A percentile compares a stretch with the other conserved stretches of the same genome.
Conservation (phyloP, 2,797 vertebrate genomes). For the Morelia viridis region DNA sequence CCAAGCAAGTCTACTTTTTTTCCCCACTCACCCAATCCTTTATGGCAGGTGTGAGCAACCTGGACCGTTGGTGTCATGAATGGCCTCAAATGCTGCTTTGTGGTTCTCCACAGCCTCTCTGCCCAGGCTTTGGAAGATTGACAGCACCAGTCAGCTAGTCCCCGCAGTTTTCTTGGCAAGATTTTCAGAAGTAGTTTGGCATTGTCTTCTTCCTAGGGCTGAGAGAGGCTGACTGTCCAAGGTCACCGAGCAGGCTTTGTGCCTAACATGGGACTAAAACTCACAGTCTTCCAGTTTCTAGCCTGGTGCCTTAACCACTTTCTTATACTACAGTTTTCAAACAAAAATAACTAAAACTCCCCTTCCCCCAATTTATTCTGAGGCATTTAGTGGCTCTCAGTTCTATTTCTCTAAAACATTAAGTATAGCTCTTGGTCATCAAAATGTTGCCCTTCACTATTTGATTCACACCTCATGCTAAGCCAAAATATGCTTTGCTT, state of each 20-base stretch:
- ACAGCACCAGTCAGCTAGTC: neutral
- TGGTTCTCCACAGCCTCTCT: neutral
- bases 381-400: neutral
- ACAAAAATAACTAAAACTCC: neutral
- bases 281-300: neutral
- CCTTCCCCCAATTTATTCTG: neutral
- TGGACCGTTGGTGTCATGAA: neutral
- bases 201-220: neutral
- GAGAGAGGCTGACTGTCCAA: neutral
- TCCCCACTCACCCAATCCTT: neutral
- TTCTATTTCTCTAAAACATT: neutral
- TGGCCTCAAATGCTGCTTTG: neutral
- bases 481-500: neutral
- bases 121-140: neutral
- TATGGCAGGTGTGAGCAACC: neutral
- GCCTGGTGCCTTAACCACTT: neutral
- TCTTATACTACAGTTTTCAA: neutral
- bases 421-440: neutral
- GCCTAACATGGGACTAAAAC: neutral
- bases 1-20: neutral
- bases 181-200: neutral
- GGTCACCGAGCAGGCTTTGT: neutral
- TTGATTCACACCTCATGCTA: neutral
- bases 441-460: neutral
- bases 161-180: neutral